Base-by-base conservation (phyloP, 2,888 invertebrate species). In the Ochropleura plecta region DNA sequence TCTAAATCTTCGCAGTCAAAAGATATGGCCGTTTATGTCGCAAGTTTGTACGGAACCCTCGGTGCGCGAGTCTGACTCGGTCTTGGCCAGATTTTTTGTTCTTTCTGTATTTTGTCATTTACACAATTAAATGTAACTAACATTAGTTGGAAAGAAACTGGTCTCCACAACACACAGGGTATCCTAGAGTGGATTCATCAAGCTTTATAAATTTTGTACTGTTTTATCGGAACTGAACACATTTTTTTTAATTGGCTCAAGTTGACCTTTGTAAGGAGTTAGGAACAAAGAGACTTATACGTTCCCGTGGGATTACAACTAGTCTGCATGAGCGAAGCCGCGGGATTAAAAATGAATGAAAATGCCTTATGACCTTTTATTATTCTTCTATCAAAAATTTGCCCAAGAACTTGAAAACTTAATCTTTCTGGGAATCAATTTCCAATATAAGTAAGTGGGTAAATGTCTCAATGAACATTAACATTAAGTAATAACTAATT, bases 401-500 rank as follows among this genome's bases (percentile, higher is more conserved):
- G 1, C 1, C 3, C 5, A 16, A 48, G 1, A 7, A 46, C 66
- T 20, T 10, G 46, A 9, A 9, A 10, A 18, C 0, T 1, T 42
- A 42, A 70, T 63, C 14, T 67, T 81, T 40, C 7, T 30, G 9
- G 2, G n/a, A 69, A 79, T 70, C 30, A 30, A 18, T 65, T 60
- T 69, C 57, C 57, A 63, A 63, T 51, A 60, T 5, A 30, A 57
- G 16, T 65, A 49, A 55, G 20, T 46, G 12, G 12, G 18, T 5
- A 40, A 68, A 66, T 62, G 16, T 30, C 14, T 60, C 64, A 71
- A 81, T 64, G 60, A 55, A 5, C 3, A 30, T 30, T 30, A 30
- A 44, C 30, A 62, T 69, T 81, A 48, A 20, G 71, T 79, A 65
- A 48, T 49, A 60, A 59, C 46, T 20, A 71, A 44, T 60, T 5